Evolutionary conservation across 2,888 invertebrate species (phyloP), one percentile per base, ranked within the genome.

Genomic region (Apocheima hispidaria): DNA sequence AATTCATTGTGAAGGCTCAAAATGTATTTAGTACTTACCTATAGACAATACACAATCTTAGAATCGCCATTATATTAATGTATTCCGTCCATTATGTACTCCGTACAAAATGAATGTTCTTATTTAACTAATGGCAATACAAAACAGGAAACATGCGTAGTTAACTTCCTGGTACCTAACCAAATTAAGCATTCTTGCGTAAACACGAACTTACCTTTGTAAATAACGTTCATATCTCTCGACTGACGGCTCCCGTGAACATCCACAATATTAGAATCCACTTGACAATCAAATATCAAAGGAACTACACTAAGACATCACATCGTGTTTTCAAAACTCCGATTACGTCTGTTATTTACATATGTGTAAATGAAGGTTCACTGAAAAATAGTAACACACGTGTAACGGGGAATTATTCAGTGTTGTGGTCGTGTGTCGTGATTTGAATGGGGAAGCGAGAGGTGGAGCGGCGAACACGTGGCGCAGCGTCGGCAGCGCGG

Each of bases 191-290:
- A 59, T 41, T 49, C 48, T 59, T 52, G 62, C 58, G 28, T 56
- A 63, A 60, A 63, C 23, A 44, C 18, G 12, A 59, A 58, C 77
- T 74, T 63, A 82, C 82, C 82, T 74, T 82, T 64, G 66, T 70
- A 63, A 72, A 73, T 71, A 70, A 69, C 49, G 68, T 64, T 63
- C 79, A 81, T 81, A 65, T 69, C 60, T 70, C 59, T 51, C 50
- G 46, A 54, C 26, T 51, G 54, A 68, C 63, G 66, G 57, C 66
- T 65, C 65, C 59, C 40, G 60, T 40, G 56, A 63, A 64, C 59
- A 78, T 81, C 82, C 84, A 79, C 82, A 77, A 72, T 68, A 71
- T 69, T 74, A 82, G 73, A 84, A 84, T 83, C 80, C 87, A 85
- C 85, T 79, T 68, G 73, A 71, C 66, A 77, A 73, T 75, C 74